Base-by-base conservation (phyloP, 2,888 invertebrate species). In the Rhyacophila evoluta region DNA sequence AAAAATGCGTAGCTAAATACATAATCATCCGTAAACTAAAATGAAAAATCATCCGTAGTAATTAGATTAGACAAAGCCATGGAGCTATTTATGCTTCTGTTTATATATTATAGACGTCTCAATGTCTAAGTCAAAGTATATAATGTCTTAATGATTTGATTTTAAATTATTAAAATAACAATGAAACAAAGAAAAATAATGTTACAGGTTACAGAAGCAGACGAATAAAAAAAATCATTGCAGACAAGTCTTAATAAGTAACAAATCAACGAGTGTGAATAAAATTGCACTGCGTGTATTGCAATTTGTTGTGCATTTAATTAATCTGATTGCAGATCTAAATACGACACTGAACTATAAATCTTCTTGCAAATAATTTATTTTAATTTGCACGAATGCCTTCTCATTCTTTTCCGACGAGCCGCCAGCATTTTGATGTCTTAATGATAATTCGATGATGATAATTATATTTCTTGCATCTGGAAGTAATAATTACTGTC, bases 271-370 rank as follows among this genome's bases (percentile, higher is more conserved):
- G 19, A 10, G 19, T 25, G 55, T 19, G 55, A 29, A 29, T 29
- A 69, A 69, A 69, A 69, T 69, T 69, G 69, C 69, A 12, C 69
- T 11, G 28, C n/a, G 69, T 3, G 8, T 11, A 33, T 69, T 8
- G 69, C 69, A 33, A 69, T 29, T 69, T 69, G 33, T 29, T 6
- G 69, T 10, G 33, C 69, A 69, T 69, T 69, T 69, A 28, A 33
- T 28, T 55, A 55, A 55, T 55, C 25, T 19, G 55, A 55, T 55
- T 19, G 10, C 15, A 28, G 29, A 69, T 69, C 69, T 69, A 69
- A 69, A 69, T 69, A 69, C 29, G 33, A 69, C 69, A 69, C 29
- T 28, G 11, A 28, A 12, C 25, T 10, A 55, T 55, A 55, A 19
- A 55, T 55, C 55, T 55, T 55, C 55, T 55, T 25, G 25, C 5